Conservation (phyloP, 1,140 invertebrate species). For the Pteromalus puparum region DNA sequence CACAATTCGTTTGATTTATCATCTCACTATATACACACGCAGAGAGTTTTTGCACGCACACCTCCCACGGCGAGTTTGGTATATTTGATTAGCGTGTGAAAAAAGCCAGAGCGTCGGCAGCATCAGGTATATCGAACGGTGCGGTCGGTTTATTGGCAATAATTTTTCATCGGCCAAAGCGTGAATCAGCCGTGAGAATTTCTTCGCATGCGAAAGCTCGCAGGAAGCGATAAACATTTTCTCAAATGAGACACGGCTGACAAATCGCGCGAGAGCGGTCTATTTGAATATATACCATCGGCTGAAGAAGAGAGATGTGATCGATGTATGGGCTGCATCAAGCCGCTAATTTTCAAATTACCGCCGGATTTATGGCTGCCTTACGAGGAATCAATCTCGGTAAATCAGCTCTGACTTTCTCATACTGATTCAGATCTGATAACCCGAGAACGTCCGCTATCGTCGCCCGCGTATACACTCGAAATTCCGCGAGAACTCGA, state of each 20-base stretch:
- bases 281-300: neutral
- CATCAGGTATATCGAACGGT: neutral
- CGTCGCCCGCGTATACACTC: conserved; percentile 22
- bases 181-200: neutral
- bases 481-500: conserved; percentile 50
- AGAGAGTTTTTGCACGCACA: too few species aligned
- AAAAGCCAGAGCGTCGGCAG: neutral
- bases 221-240: conserved; percentile 4
- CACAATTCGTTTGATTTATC: conserved; percentile 22
- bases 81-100: conserved; percentile 34
- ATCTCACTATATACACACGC: too few species aligned
- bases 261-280: neutral
- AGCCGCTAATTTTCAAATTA: neutral
- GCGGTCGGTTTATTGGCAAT: neutral
- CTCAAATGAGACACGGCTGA: neutral
- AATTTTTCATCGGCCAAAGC: neutral
- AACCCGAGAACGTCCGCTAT: conserved; percentile 10
- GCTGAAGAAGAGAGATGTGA: too few species aligned
- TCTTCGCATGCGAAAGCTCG: neutral
- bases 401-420: too few species aligned
- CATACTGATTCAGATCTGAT: neutral
- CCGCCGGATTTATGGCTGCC: neutral
- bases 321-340: too few species aligned
- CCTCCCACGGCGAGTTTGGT: neutral
- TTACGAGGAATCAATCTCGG: neutral